Conservation (phyloP, 1,140 invertebrate species). For the Camponotus floridanus region DNA sequence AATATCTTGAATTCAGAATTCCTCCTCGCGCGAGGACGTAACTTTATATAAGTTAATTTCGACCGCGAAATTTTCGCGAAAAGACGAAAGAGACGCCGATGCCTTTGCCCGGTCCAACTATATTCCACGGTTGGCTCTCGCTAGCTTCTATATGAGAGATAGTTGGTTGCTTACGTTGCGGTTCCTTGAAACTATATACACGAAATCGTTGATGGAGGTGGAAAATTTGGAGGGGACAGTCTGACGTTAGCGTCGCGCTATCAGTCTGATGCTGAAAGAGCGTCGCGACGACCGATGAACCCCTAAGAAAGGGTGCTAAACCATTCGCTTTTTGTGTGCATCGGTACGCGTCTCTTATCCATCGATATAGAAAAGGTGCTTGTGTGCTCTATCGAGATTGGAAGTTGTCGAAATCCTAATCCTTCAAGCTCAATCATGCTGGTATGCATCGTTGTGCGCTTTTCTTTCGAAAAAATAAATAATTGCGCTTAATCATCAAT, state of each 20-base stretch:
- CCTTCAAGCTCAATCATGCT: neutral
- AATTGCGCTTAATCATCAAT: constrained; percentile 7
- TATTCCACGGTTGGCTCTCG: constrained; percentile 25
- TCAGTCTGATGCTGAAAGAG: constrained; percentile 74
- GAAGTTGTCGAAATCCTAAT: neutral
- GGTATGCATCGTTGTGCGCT: neutral
- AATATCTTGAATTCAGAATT: constrained; percentile 32
- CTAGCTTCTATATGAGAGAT: constrained; percentile 40
- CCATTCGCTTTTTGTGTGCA: constrained; percentile 2
- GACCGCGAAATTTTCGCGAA: constrained; percentile 70
- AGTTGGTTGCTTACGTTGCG: constrained; percentile 59
- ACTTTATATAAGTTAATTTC: constrained; percentile 73
- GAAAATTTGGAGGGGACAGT: constrained; percentile 72
- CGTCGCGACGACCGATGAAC: constrained; percentile 72
- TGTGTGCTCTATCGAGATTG: neutral
- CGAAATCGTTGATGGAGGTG: constrained; percentile 69
- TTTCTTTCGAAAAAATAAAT: neutral
- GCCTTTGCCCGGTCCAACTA: constrained; percentile 15
- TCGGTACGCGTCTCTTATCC: constrained; percentile 1
- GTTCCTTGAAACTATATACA: constrained; percentile 67
- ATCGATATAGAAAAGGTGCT: neutral
- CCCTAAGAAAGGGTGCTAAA: constrained; percentile 54
- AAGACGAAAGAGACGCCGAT: constrained; percentile 64
- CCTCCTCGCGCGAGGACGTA: neutral
- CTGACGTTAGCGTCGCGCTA: constrained; percentile 73